Conservation (phyloP, 1,140 invertebrate species). For the Carposina sasakii region DNA sequence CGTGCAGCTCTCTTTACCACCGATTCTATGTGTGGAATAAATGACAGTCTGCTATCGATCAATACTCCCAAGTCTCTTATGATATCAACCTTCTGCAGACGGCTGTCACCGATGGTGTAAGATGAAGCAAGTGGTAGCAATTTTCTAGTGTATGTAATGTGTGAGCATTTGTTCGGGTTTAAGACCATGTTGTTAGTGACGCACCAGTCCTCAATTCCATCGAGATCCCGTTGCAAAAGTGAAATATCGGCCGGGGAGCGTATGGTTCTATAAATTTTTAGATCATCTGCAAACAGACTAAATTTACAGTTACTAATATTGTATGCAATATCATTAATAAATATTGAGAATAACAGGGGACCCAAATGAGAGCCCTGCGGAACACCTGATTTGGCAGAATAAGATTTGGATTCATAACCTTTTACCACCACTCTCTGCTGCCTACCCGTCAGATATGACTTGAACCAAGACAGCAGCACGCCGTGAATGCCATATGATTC, state of each 20-base stretch:
- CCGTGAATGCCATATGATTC: neutral
- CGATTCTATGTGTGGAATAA: slow-evolving; percentile 13
- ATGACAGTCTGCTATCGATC: slow-evolving; percentile 11
- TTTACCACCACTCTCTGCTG: slow-evolving; percentile 8
- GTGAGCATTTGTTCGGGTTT: neutral
- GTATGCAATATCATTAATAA: slow-evolving; percentile 29
- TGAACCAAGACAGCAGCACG: neutral
- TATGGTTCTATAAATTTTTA: slow-evolving; percentile 14
- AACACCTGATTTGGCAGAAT: slow-evolving; percentile 28
- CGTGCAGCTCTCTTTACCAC: slow-evolving; percentile 10
- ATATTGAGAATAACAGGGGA: slow-evolving; percentile 33
- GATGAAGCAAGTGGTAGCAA: neutral
- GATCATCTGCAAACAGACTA: slow-evolving; percentile 12
- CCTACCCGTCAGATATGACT: neutral
- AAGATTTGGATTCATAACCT: slow-evolving; percentile 13
- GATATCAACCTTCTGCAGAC: neutral
- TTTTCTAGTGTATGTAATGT: slow-evolving; percentile 1
- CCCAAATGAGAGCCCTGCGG: slow-evolving; percentile 40
- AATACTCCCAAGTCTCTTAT: slow-evolving; percentile 13
- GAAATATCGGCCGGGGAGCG: neutral
- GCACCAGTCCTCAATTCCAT: neutral
- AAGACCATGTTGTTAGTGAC: neutral
- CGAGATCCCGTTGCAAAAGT: neutral
- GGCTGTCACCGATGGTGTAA: neutral
- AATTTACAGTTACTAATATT: neutral